Base-by-base conservation (phyloP, 1,140 invertebrate species). In the Drosophila lacteicornis region DNA sequence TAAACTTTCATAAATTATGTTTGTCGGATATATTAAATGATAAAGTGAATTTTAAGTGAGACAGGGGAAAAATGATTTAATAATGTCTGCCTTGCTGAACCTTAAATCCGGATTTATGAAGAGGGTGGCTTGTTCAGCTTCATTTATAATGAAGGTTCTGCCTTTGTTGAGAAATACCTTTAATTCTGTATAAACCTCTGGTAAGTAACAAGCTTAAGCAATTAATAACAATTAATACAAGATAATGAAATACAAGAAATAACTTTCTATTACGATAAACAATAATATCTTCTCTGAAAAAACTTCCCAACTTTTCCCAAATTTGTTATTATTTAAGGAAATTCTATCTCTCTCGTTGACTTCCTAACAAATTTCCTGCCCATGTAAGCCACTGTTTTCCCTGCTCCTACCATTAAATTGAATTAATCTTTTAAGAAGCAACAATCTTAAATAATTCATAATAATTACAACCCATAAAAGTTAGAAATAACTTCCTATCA, bases 1-100 rank as follows among this genome's bases (percentile, higher is more conserved):
- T 55, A 38, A 55, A 55, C 17, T 15, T 38, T 43, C 13, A 42
- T n/a, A 42, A 63, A 42, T 63, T 49, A 19, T 30, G 33, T 9
- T 66, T 13, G 42, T 15, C 12, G 13, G 9, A 1, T 13, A 36
- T 55, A 55, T 55, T 22, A 55, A 55, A 38, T 38, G 17, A 38
- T 55, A 55, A 55, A 38, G 15, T 55, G 19, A 15, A 15, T 22
- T 38, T 55, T 38, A 55, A 38, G 17, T 22, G 33, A 15, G 17
- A 13, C 33, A 9, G 13, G 12, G 13, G 2, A 15, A 38, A 15
- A 12, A 38, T 55, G 17, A 38, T 38, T 55, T 55, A 55, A 55
- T 55, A 38, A 55, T 38, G 51, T 15, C 33, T 38, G 30, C 1
- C 33, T 55, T 55, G 33, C 38, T 38, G 0, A 9, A 12, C 33